phyloP scores from a whole-genome alignment of 2,113 vertebrate species.

The Climacteris rufus region DNA sequence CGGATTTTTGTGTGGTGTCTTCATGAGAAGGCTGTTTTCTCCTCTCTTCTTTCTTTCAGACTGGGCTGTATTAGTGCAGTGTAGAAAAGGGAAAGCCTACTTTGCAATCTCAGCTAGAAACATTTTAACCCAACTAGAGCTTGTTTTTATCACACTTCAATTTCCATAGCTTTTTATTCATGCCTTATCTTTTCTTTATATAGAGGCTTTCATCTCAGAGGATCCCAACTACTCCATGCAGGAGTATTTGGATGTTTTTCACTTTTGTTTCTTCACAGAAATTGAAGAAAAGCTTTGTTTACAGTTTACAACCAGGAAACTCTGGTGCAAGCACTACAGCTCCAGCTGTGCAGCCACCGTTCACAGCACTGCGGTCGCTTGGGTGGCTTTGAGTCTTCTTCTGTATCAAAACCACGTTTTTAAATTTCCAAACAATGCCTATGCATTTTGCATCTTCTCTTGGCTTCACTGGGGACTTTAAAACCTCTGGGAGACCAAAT shows the following conservation, averaged over 20 bases:
- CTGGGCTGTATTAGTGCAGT: neutral
- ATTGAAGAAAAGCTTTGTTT: neutral
- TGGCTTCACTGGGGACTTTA: neutral
- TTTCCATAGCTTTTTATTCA: constrained; percentile 23
- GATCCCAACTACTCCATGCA: constrained; percentile 4
- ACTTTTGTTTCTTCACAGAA: constrained; percentile 14
- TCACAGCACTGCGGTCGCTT: accelerated
- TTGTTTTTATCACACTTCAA: constrained; percentile 27
- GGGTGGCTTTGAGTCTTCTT: neutral
- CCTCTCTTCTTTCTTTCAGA: neutral
- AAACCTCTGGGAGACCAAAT: neutral
- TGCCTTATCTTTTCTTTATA: constrained; percentile 26
- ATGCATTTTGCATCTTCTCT: neutral
- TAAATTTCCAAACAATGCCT: neutral
- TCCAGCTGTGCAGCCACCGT: neutral
- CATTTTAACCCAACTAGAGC: neutral
- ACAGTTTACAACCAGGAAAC: neutral
- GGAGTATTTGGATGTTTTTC: constrained; percentile 20
- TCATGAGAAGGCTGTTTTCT: neutral
- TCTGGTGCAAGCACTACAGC: neutral
- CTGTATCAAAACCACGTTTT: neutral
- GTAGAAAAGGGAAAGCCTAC: neutral
- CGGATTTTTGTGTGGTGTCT: neutral
- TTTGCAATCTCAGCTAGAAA: constrained; percentile 18
- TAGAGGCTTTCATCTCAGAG: constrained; percentile 28